These are phyloP conservation scores for Zootoca vivipara DNA, from an alignment of 2,113 vertebrate genomes.

Conservation along the genomic window DNA sequence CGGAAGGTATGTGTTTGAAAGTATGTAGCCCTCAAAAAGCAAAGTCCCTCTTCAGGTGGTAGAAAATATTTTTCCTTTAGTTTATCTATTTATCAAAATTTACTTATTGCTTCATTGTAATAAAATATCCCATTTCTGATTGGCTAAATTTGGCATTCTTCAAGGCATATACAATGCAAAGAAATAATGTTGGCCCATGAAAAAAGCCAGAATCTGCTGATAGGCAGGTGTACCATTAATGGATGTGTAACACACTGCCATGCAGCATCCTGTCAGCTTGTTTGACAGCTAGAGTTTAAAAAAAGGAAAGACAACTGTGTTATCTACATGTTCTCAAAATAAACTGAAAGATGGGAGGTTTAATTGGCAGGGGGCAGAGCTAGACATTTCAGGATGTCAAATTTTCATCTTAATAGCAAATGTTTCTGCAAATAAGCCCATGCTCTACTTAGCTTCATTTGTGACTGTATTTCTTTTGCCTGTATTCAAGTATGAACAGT, in stretches of 20 bases:
- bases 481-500: slow-evolving; percentile 11
- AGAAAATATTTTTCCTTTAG: no score
- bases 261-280: neutral
- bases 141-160: no score
- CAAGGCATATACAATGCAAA: no score
- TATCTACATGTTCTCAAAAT: neutral
- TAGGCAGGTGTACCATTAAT: neutral
- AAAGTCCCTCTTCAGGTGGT: no score
- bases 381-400: neutral
- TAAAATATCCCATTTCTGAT: no score
- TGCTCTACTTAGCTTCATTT: neutral
- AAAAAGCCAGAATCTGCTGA: no score
- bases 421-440: slow-evolving; percentile 1
- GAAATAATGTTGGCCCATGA: no score
- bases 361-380: neutral
- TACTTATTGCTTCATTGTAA: no score
- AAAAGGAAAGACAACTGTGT: neutral
- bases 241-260: neutral
- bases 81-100: no score
- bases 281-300: neutral
- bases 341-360: neutral
- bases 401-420: slow-evolving; percentile 7
- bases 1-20: no score
- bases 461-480: neutral
- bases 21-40: no score